These are phyloP conservation scores for Aptenodytes forsteri DNA, from an alignment of 2,113 vertebrate genomes.

Conservation along the genomic window DNA sequence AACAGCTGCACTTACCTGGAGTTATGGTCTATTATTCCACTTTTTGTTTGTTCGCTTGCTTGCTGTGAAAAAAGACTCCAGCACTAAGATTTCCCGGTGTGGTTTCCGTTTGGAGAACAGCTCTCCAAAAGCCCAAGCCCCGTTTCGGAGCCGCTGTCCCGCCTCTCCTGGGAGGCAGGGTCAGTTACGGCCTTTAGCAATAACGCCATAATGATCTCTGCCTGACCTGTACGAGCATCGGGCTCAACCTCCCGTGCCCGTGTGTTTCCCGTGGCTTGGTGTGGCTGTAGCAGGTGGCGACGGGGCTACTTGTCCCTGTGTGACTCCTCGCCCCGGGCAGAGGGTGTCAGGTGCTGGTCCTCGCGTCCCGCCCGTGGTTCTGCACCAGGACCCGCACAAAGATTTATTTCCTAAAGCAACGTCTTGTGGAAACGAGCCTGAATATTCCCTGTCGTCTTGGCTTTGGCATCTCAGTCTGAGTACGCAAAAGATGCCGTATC, in stretches of 20 bases:
- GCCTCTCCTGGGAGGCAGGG: not conserved
- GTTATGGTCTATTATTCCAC: not conserved
- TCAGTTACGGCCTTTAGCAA: rapidly evolving
- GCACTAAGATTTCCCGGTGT: too few relatives aligned
- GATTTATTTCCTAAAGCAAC: not conserved
- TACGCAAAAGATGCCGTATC: not conserved
- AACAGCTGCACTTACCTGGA: not conserved
- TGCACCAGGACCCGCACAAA: not conserved
- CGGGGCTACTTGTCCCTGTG: not conserved
- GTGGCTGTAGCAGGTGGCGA: not conserved
- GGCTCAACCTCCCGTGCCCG: not conserved
- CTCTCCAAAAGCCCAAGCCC: too few relatives aligned
- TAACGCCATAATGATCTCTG: not conserved
- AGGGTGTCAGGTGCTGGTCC: not conserved
- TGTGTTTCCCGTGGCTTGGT: too few relatives aligned
- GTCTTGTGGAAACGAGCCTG: not conserved
- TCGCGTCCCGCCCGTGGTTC: rapidly evolving
- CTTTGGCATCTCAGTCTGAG: not conserved
- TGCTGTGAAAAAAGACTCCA: not conserved
- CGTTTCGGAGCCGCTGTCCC: rapidly evolving
- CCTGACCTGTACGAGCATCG: too few relatives aligned
- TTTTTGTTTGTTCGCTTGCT: not conserved
- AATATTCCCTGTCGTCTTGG: not conserved
- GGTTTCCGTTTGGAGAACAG: not conserved
- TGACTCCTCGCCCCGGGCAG: not conserved